A percentile compares a stretch with the other conserved stretches of the same genome.
Conservation (phyloP, 2,888 invertebrate genomes). For the Alentia gelatinosa region DNA sequence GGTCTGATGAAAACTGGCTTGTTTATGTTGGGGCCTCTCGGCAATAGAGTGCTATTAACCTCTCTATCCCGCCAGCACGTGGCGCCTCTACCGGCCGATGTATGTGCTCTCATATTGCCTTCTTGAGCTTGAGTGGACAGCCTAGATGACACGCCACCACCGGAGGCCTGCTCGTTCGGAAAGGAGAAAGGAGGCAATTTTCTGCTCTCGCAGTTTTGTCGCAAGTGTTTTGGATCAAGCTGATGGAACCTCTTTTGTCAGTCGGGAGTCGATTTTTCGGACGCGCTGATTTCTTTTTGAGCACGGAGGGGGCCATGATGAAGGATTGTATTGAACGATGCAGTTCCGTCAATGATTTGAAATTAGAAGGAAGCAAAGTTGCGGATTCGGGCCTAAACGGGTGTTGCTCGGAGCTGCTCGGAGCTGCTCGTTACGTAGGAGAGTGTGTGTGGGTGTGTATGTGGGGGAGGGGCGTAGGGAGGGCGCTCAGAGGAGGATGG, state of each 20-base stretch:
- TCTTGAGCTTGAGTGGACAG: neutral
- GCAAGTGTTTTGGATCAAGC: constrained; percentile 34
- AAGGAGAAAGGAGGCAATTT: constrained; percentile 42
- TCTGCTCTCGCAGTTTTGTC: constrained; percentile 44
- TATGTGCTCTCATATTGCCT: neutral
- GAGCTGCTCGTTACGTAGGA: neutral
- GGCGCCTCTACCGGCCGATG: neutral
- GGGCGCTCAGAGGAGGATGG: neutral
- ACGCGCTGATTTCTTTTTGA: neutral
- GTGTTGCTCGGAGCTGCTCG: neutral
- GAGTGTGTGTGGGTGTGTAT: neutral
- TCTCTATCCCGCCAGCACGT: neutral
- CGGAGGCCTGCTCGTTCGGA: neutral
- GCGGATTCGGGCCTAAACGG: neutral
- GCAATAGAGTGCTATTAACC: neutral
- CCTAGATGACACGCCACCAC: neutral
- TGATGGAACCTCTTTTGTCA: constrained; percentile 3
- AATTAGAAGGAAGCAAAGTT: constrained; percentile 33
- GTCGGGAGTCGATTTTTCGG: neutral
- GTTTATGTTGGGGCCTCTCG: neutral
- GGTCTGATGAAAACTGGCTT: neutral
- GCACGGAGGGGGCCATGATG: neutral
- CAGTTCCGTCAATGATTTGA: neutral
- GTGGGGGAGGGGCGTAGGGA: neutral
- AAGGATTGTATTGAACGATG: neutral